These are phyloP conservation scores for Clunio marinus DNA, from an alignment of 2,888 invertebrate genomes.

Conservation along the genomic window DNA sequence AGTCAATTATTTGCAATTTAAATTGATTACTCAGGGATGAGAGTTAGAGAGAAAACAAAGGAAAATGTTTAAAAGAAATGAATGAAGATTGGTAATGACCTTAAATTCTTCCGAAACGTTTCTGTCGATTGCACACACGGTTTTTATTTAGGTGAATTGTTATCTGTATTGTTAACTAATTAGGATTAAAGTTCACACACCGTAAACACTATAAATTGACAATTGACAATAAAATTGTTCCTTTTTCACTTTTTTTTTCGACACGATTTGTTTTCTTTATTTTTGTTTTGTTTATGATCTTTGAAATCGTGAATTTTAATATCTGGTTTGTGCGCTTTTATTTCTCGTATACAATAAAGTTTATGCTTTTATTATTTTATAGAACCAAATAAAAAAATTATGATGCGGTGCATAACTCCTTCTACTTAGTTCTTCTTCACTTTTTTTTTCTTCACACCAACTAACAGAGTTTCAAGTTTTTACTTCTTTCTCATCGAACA, in stretches of 20 bases:
- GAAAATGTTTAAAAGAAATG: no score
- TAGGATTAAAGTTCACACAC: no score
- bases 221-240: not conserved
- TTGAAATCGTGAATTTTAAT: not conserved
- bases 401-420: conserved; percentile 16
- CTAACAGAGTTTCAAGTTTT: not conserved
- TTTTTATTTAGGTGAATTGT: no score
- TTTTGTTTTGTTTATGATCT: not conserved
- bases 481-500: conserved; percentile 30
- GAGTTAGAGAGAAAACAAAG: no score
- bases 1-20: conserved; percentile 26
- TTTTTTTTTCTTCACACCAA: not conserved
- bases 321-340: not conserved
- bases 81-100: no score
- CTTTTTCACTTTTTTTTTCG: not conserved
- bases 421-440: not conserved
- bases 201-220: not conserved
- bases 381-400: conserved; percentile 25
- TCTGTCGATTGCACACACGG: no score
- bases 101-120: no score
- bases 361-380: conserved; percentile 37
- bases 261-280: not conserved
- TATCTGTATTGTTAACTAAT: no score
- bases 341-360: conserved; percentile 8
- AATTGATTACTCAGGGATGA: conserved; percentile 9